Base-by-base conservation (phyloP, 2,113 vertebrate species). In the Malurus melanocephalus region DNA sequence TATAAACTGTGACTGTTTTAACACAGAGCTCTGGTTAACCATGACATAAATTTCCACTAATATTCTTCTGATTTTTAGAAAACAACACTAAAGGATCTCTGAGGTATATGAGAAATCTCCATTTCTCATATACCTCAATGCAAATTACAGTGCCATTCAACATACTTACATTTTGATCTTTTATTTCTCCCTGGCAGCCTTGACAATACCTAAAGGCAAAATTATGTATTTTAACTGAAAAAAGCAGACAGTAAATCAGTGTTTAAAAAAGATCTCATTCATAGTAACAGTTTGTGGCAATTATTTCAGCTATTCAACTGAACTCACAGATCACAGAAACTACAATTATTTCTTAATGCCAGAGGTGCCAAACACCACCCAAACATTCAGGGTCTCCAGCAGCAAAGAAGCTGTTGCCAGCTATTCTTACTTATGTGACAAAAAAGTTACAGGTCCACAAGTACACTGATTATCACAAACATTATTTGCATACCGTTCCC, bases 161-260 rank as follows among this genome's bases (percentile, higher is more conserved):
- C 32, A 49, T 72, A 98, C 99, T 98, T 96, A 99, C 99, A 81
- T 95, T 98, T 95, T 98, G 98, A 89, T 99, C 99, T 94, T 98
- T 98, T 55, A 99, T 95, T 93, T 98, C 96, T 66, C 96, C 98
- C 93, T 99, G 98, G 96, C 99, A 99, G 45, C 98, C 98, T 40
- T 98, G 98, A 95, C 99, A 99, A 96, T 94, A 98, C 93, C 99
- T 99, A 89, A 96, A 98, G 80, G 85, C n/a, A 90, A 96, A 94
- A 93, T 66, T 55, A 22, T 66, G 24, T 19, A 90, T 57, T 91
- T 67, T 64, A 86, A 91, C 56, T 81, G 23, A 33, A 57, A 60
- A 80, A 16, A 40, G 38, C 38, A 38, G 38, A 38, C 38, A 38
- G 45, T 86, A 55, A 88, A 66, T 91, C 4, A 19, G 28, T 77